phyloP scores from a whole-genome alignment of 2,113 vertebrate genomes.

The Brachionichthys hirsutus region DNA sequence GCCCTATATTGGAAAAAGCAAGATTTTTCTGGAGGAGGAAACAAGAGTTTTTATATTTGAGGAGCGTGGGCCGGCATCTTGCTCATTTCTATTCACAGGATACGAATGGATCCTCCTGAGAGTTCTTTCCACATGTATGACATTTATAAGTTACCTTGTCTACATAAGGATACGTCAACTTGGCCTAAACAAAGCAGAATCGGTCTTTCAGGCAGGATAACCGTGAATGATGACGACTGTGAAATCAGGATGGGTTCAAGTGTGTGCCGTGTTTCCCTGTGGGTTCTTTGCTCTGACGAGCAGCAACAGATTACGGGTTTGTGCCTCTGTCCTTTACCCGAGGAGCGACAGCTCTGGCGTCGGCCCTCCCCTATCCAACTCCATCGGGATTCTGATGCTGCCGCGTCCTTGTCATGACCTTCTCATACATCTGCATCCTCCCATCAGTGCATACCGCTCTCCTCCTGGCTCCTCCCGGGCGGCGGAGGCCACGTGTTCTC shows the following conservation, averaged over 20 bases:
- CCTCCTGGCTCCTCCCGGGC: conserved; percentile 9
- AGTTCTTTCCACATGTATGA: conserved; percentile 38
- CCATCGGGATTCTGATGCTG: conserved; percentile 41
- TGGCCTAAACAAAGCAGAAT: conserved; percentile 26
- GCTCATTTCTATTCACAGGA: conserved; percentile 52
- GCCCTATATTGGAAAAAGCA: conserved; percentile 13
- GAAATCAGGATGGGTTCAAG: neutral
- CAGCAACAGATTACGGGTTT: conserved; percentile 12
- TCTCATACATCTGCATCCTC: conserved; percentile 42
- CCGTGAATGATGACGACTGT: conserved; percentile 14
- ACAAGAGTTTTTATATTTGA: conserved; percentile 44
- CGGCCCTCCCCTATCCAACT: conserved; percentile 21
- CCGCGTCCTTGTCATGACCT: conserved; percentile 53
- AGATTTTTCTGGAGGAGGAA: conserved; percentile 23
- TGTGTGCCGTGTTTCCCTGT: neutral
- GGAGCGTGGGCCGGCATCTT: conserved; percentile 24
- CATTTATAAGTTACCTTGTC: conserved; percentile 2
- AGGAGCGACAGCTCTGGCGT: conserved; percentile 18
- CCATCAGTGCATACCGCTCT: neutral
- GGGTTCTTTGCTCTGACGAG: neutral
- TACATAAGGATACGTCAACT: conserved; percentile 18
- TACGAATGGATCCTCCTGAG: conserved; percentile 38
- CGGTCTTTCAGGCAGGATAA: conserved; percentile 31
- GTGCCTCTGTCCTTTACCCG: conserved; percentile 9
- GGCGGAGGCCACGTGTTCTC: neutral